Base-by-base conservation (phyloP, 2,797 vertebrate species). In the Centroberyx gerrardi region DNA sequence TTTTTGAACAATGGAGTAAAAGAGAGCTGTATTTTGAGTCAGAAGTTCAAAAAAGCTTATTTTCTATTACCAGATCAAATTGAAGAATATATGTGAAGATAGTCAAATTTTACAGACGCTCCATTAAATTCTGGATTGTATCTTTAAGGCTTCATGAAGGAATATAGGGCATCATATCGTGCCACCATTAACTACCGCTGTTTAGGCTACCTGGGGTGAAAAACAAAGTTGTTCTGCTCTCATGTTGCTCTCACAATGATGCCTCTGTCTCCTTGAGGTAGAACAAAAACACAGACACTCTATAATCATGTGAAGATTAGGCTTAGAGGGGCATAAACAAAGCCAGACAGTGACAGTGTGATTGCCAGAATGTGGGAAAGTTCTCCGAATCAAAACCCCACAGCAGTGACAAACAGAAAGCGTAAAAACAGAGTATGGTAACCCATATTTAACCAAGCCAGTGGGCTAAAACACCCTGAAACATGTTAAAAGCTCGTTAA, bases 231-330 rank as follows among this genome's bases (percentile, higher is more conserved):
- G 68, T 54, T 33, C 18, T 44, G 42, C 49, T n/a, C 53, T 55
- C 36, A 56, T 60, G 61, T 68, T 71, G 12, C 58, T 46, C 60
- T 83, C 60, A 82, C 83, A 91, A 82, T 77, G 69, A 90, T 75
- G 77, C 71, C 78, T 88, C 56, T 84, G 84, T 92, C 85, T 92
- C 73, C 64, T 73, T 38, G 72, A 90, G 80, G 73, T 52, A 62
- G 74, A 85, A 81, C 77, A 88, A 87, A 92, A 89, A 91, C 91
- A 91, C 81, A 83, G 60, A 82, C 85, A 88, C 74, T 75, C 88
- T 91, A 78, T 92, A 93, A 94, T 92, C 90, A 91, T 74, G 76
- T 64, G 85, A 82, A 89, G 84, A 90, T 87, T 85, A 71, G 78
- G 70, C 58, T 85, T 78, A 65, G 67, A 83, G 70, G 75, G 81